Conservation (phyloP, 2,888 invertebrate genomes). For the Cantharis lateralis region DNA sequence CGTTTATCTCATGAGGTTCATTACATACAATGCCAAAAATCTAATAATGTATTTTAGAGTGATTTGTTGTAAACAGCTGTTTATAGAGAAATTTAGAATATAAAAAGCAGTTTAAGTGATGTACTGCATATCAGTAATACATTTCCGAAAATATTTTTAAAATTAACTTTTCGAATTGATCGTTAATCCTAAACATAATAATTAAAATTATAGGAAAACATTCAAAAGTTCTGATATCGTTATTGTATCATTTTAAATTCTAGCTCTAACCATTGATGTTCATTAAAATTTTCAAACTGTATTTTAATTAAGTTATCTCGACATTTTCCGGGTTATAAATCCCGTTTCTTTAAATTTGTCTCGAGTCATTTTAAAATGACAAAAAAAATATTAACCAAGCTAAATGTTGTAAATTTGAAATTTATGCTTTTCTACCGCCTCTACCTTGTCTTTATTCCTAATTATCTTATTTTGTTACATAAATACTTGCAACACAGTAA, state of each 20-base stretch:
- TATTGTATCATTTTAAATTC: conserved; percentile 41
- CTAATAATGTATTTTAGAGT: conserved; percentile 16
- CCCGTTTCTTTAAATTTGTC: conserved; percentile 17
- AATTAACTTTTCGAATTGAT: too few species aligned
- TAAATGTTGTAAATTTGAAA: neutral
- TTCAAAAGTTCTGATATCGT: conserved; percentile 19
- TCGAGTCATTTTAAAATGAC: neutral
- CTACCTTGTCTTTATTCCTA: neutral
- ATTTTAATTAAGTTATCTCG: neutral
- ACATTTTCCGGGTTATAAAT: conserved; percentile 41
- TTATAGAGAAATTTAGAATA: neutral
- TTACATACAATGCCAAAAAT: conserved; percentile 15
- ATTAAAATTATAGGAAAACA: neutral
- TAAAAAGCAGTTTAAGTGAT: neutral
- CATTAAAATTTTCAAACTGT: conserved; percentile 3
- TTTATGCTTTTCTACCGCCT: neutral
- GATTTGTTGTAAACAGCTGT: conserved; percentile 18
- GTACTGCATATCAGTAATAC: neutral
- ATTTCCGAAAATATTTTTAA: too few species aligned
- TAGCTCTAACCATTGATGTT: conserved; percentile 36
- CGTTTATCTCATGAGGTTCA: conserved; percentile 6
- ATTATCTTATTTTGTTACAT: neutral
- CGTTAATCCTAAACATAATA: too few species aligned
- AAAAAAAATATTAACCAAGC: neutral
- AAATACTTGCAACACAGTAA: neutral